A percentile compares a stretch with the other conserved stretches of the same genome.
Conservation (phyloP, 2,888 invertebrate species). For the Chrysolina americana region DNA sequence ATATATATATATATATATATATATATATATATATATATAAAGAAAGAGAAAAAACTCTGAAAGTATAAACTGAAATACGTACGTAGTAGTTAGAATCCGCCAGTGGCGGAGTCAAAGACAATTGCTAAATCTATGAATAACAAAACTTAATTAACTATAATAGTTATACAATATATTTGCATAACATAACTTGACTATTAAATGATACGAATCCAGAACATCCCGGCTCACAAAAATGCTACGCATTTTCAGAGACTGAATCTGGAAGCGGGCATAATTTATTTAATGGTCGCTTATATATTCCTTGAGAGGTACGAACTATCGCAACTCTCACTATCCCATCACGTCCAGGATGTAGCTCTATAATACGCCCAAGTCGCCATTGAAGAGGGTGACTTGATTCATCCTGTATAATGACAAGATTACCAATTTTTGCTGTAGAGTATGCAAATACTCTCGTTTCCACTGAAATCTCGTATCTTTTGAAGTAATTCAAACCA, state of each 20-base stretch:
- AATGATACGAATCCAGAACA: background rate
- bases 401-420: conserved; percentile 5
- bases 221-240: background rate
- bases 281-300: background rate
- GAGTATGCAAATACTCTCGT: background rate
- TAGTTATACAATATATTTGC: no score
- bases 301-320: background rate
- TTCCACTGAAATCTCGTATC: background rate
- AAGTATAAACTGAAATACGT: no score
- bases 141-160: no score
- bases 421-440: background rate
- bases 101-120: no score
- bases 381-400: background rate
- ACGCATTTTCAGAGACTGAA: background rate
- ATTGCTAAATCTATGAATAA: no score
- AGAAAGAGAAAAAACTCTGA: no score
- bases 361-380: background rate
- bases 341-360: background rate
- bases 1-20: no score
- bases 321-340: background rate
- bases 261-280: background rate
- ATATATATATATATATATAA: no score
- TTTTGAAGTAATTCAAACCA: background rate
- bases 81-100: no score
- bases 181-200: no score